These are phyloP conservation scores for Hydrotaea cyrtoneurina DNA, from an alignment of 2,888 invertebrate species.

Conservation along the genomic window DNA sequence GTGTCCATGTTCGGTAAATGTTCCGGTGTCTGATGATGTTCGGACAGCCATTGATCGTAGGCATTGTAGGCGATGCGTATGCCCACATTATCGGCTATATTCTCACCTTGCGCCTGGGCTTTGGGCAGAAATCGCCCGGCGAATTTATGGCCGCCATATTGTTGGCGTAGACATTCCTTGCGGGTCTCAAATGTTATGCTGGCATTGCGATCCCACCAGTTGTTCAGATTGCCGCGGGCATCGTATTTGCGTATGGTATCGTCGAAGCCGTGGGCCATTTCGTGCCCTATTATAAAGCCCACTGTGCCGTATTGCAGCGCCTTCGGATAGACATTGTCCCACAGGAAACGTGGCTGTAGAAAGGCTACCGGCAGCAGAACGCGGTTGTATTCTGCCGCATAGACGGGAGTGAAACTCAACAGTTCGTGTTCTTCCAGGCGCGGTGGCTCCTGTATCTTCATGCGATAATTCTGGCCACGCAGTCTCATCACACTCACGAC, in stretches of 20 bases:
- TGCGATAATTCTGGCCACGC: slow-evolving; percentile 69
- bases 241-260: slow-evolving; percentile 74
- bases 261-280: slow-evolving; percentile 77
- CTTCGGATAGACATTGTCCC: slow-evolving; percentile 75
- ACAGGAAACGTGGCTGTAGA: slow-evolving; percentile 76
- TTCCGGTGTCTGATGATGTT: slow-evolving; percentile 64
- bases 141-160: slow-evolving; percentile 71
- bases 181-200: slow-evolving; percentile 71
- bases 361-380: slow-evolving; percentile 74
- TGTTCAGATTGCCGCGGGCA: slow-evolving; percentile 72
- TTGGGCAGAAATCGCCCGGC: slow-evolving; percentile 67
- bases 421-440: slow-evolving; percentile 64
- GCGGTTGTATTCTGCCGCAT: slow-evolving; percentile 72
- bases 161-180: slow-evolving; percentile 74
- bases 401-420: slow-evolving; percentile 71
- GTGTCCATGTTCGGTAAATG: slow-evolving; percentile 72
- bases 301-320: slow-evolving; percentile 76
- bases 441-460: slow-evolving; percentile 69
- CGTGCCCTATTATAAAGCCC: slow-evolving; percentile 76
- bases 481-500: slow-evolving; percentile 71
- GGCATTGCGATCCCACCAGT: slow-evolving; percentile 75
- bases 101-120: slow-evolving; percentile 72
- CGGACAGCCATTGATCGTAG: slow-evolving; percentile 73
- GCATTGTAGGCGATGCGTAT: slow-evolving; percentile 75
- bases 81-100: slow-evolving; percentile 78